These are phyloP conservation scores for Mimas tiliae DNA, from an alignment of 2,888 invertebrate genomes.

Conservation along the genomic window DNA sequence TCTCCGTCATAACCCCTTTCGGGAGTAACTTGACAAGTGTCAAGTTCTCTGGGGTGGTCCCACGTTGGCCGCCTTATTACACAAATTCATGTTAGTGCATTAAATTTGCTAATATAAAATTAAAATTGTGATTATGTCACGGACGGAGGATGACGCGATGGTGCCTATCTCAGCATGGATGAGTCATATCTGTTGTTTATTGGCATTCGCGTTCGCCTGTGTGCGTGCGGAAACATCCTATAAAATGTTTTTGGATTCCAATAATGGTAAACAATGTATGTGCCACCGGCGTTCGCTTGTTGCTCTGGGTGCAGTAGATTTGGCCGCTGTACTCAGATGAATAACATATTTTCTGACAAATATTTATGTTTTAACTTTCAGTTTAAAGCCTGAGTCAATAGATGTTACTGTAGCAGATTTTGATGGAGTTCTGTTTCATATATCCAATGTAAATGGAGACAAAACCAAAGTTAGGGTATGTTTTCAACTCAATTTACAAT, in stretches of 20 bases:
- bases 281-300: slow-evolving; percentile 40
- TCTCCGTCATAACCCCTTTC: slow-evolving; percentile 71
- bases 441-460: slow-evolving; percentile 98
- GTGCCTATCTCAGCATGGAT: slow-evolving; percentile 74
- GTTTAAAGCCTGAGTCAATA: slow-evolving; percentile 97
- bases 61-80: slow-evolving; percentile 71
- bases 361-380: slow-evolving; percentile 76
- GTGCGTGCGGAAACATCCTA: slow-evolving; percentile 73
- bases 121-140: slow-evolving; percentile 52
- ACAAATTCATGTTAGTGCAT: slow-evolving; percentile 42
- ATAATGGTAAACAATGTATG: slow-evolving; percentile 65
- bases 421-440: slow-evolving; percentile 99
- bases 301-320: slow-evolving; percentile 33
- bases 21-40: slow-evolving; percentile 76
- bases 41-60: slow-evolving; percentile 80
- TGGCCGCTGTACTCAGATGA: not conserved
- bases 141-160: slow-evolving; percentile 64
- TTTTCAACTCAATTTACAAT: slow-evolving; percentile 30
- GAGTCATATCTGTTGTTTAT: slow-evolving; percentile 77
- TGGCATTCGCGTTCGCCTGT: slow-evolving; percentile 58
- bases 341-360: slow-evolving; percentile 31
- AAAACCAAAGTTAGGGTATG: slow-evolving; percentile 98
- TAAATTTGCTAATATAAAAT: slow-evolving; percentile 39
- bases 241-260: slow-evolving; percentile 73
- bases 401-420: slow-evolving; percentile 98